Base-by-base conservation (phyloP, 1,140 invertebrate genomes). In the Aphaenogaster floridana region DNA sequence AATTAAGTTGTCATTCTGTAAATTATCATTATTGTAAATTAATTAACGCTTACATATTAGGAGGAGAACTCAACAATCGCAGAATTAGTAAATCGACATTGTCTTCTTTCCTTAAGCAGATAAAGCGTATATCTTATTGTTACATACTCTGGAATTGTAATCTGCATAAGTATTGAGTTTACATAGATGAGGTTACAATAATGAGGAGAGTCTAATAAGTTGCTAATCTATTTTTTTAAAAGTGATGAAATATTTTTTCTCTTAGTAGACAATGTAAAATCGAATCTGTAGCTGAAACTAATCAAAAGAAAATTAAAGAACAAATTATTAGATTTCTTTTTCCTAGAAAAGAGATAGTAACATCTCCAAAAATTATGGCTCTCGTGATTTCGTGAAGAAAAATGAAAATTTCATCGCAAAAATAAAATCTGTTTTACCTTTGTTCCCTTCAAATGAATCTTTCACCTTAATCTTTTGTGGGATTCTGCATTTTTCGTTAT, bases 111-210 rank as follows among this genome's bases (percentile, higher is more conserved):
- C 39, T 42, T 59, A 7, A 42, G 34, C 21, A 39, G 5, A 15
- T 48, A 69, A 69, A 71, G 45, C 13, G 15, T 13, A 45, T 71
- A 54, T 54, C 9, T 11, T 15, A 5, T 54, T 57, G 0, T 34
- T 7, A 50, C 9, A 34, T 52, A 54, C 0, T 72, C 2, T 54
- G 5, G 0, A 68, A 69, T 48, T 69, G 1, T 28, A 28, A n/a
- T 52, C 8, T 50, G 5, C 42, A 50, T 52, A 57, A 74, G 6
- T 57, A 74, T 39, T 57, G 5, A 72, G 34, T 72, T 54, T 74
- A 74, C 15, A 57, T 9, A 8, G 34, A 39, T 57, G n/a, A 21
- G 15, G 5, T 4, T 72, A 15, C 36, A 36, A 15, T 52, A 72
- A 52, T 1, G 13, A 52, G 3, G 8, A 0, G 48, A 50, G 21